These are phyloP conservation scores for Lepus europaeus DNA, from an alignment of 2,113 vertebrate species.

Conservation along the genomic window DNA sequence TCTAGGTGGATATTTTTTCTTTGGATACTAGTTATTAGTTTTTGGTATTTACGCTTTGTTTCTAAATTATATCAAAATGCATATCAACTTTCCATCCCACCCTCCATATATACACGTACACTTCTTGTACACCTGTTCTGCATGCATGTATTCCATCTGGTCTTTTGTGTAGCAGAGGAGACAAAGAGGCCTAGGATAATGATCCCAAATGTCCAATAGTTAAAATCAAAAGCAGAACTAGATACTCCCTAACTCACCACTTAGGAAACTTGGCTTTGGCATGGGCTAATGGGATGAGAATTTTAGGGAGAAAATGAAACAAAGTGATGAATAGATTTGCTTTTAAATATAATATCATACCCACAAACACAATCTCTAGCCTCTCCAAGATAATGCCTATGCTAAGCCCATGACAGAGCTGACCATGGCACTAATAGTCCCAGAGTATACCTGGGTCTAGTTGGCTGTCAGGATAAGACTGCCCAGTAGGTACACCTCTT, in stretches of 20 bases:
- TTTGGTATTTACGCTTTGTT: background rate
- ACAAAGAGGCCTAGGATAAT: background rate
- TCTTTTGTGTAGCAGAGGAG: background rate
- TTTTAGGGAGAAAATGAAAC: background rate
- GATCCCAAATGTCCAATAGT: background rate
- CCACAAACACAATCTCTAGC: background rate
- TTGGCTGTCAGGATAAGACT: fast-evolving
- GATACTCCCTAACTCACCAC: fast-evolving
- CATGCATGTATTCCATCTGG: background rate
- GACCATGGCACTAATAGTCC: no score
- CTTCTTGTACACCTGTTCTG: background rate
- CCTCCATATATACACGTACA: fast-evolving
- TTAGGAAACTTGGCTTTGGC: background rate
- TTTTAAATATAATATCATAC: background rate
- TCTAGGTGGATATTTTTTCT: background rate
- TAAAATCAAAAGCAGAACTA: conserved; percentile 3
- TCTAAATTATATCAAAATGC: background rate
- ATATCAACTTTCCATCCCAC: background rate
- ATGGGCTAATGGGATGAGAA: background rate
- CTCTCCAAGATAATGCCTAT: background rate
- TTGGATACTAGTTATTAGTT: background rate
- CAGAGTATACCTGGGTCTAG: background rate
- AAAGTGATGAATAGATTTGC: background rate
- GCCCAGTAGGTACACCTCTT: fast-evolving
- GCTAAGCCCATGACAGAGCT: background rate